Conservation (phyloP, 2,113 vertebrate species). For the Canis aureus region DNA sequence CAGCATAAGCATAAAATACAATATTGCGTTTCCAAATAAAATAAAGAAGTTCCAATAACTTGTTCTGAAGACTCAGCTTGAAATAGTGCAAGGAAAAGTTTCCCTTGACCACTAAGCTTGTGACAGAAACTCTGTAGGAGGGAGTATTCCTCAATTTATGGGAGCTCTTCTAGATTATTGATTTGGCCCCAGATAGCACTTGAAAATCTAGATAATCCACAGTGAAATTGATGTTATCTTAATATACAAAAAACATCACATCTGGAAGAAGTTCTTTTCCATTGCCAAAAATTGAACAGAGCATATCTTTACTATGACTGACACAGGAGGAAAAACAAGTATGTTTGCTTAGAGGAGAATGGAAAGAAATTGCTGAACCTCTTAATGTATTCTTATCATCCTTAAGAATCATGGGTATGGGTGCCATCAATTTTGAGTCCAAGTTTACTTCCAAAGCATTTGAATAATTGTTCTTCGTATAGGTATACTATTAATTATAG, state of each 20-base stretch:
- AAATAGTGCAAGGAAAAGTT: not conserved
- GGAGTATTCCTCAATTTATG: not conserved
- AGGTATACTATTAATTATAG: not conserved
- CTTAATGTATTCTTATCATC: not conserved
- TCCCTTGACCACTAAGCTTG: not conserved
- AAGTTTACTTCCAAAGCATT: not conserved
- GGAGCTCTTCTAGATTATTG: not conserved
- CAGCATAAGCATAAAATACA: not conserved
- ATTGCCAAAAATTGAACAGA: conserved; percentile 3
- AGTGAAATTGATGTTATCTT: not conserved
- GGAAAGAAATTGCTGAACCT: not conserved
- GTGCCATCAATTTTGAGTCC: not conserved
- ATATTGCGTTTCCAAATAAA: not conserved
- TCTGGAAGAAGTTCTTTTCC: not conserved
- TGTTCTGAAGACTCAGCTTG: not conserved
- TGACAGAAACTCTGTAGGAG: not conserved
- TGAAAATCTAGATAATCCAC: not conserved
- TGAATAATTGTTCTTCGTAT: not conserved
- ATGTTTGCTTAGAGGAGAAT: not conserved
- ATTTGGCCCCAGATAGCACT: not conserved
- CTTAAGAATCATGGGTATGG: not conserved
- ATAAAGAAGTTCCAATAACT: not conserved
- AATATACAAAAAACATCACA: not conserved
- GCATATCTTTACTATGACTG: not conserved
- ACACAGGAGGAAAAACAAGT: not conserved